These are phyloP conservation scores for Platanista minor DNA, from an alignment of 2,113 vertebrate genomes.

Conservation along the genomic window DNA sequence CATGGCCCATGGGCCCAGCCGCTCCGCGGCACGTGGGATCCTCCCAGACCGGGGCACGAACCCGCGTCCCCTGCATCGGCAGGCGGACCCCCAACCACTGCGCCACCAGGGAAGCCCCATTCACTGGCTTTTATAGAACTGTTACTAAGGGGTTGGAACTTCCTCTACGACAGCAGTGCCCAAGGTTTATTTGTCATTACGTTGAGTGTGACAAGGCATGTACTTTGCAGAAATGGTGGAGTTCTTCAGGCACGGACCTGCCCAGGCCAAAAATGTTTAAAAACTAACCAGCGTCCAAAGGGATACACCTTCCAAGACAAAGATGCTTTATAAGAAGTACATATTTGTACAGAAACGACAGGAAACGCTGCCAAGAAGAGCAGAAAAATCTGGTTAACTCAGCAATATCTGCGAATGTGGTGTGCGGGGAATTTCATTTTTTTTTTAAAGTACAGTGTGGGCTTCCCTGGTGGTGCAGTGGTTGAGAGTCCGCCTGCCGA, in stretches of 20 bases:
- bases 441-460: too few relatives aligned
- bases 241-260: neutral
- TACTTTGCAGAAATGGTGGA: neutral
- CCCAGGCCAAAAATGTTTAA: neutral
- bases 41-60: too few relatives aligned
- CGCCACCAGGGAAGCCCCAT: too few relatives aligned
- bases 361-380: neutral
- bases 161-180: fast-evolving
- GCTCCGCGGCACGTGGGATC: too few relatives aligned
- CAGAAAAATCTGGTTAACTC: neutral
- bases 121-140: neutral
- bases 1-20: too few relatives aligned
- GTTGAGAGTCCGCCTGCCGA: too few relatives aligned
- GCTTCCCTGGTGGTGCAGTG: too few relatives aligned
- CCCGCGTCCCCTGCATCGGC: too few relatives aligned
- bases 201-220: neutral
- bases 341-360: slow-evolving; percentile 21
- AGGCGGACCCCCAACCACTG: too few relatives aligned
- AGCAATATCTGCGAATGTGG: neutral
- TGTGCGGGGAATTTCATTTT: neutral
- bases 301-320: neutral
- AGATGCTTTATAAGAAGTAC: neutral
- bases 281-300: neutral
- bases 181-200: neutral
- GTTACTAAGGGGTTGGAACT: neutral